A percentile compares a stretch with the other conserved stretches of the same genome.
Conservation (phyloP, 2,113 vertebrate genomes). For the Syngnathus floridae region DNA sequence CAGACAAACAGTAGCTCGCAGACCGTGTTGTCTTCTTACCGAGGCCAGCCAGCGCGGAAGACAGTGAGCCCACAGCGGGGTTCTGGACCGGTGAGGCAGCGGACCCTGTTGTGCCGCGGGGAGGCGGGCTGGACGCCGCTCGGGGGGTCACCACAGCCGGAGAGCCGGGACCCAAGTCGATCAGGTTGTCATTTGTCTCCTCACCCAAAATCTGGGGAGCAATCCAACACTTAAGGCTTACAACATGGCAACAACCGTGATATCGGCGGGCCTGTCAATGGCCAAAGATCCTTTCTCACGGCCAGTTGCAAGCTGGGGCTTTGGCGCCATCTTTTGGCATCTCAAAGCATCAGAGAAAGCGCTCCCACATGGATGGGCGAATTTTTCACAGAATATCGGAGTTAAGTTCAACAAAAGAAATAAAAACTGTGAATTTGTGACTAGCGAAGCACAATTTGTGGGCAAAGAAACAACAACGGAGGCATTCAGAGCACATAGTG, state of each 20-base stretch:
- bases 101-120: constrained; percentile 21
- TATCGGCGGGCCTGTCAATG: no score
- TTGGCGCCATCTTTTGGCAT: no score
- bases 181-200: constrained; percentile 91
- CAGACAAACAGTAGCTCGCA: background rate
- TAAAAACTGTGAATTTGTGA: background rate
- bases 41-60: constrained; percentile 82
- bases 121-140: constrained; percentile 63
- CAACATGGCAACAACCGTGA: no score
- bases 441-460: background rate
- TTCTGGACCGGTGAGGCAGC: constrained; percentile 31
- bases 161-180: constrained; percentile 92
- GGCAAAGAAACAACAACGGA: background rate
- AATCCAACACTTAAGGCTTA: no score
- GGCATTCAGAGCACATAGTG: background rate
- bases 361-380: no score
- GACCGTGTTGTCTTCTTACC: constrained; percentile 69
- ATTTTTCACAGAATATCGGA: no score
- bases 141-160: constrained; percentile 90
- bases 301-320: no score
- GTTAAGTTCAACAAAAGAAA: no score
- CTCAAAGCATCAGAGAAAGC: no score
- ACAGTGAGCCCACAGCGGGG: constrained; percentile 65
- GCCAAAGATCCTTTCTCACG: no score
- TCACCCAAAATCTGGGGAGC: constrained; percentile 80